phyloP scores from a whole-genome alignment of 2,888 invertebrate species.

The Lingula anatina region DNA sequence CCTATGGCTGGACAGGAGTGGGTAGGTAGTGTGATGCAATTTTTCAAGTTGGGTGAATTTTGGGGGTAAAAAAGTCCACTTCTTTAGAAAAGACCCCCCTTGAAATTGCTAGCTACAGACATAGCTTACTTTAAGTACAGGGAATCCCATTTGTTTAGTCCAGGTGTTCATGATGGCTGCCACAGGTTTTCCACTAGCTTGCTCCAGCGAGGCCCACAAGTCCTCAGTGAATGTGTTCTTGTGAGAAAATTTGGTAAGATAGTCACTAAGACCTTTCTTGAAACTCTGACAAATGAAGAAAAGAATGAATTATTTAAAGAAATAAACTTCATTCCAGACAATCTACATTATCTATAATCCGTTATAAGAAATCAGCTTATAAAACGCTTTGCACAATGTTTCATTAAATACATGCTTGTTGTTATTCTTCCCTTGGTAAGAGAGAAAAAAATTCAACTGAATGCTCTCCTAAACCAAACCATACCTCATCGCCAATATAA shows the following conservation, averaged over 20 bases:
- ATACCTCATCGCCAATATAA: conserved; percentile 80
- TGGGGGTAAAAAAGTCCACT: too few relatives aligned
- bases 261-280: conserved; percentile 84
- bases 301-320: too few relatives aligned
- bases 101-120: too few relatives aligned
- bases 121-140: conserved; percentile 62
- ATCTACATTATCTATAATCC: background rate
- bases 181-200: conserved; percentile 85
- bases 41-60: too few relatives aligned
- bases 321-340: too few relatives aligned
- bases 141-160: conserved; percentile 95
- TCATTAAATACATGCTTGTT: background rate
- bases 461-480: conserved; percentile 6
- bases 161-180: conserved; percentile 90
- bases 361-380: background rate
- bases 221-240: conserved; percentile 90
- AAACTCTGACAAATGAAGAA: conserved; percentile 62
- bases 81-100: too few relatives aligned
- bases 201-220: conserved; percentile 83
- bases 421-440: too few relatives aligned
- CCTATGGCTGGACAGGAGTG: too few relatives aligned
- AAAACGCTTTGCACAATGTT: background rate
- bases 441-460: too few relatives aligned
- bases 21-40: too few relatives aligned
- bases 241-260: conserved; percentile 80